phyloP scores from a whole-genome alignment of 37 sponge, comb jelly and placozoan species.

The Halichondria panicea region DNA sequence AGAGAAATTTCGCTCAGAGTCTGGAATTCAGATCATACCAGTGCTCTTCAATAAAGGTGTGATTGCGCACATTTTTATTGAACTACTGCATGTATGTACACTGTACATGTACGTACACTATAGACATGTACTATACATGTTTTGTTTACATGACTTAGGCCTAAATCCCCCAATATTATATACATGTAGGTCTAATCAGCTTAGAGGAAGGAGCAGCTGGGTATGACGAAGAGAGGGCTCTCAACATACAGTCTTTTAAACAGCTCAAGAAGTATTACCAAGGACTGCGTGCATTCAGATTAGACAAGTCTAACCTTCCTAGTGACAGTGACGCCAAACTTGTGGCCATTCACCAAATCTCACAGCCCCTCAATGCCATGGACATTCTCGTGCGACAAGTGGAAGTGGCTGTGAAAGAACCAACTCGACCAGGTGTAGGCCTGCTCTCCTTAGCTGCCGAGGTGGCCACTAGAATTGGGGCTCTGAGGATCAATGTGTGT shows the following conservation, averaged over 20 bases:
- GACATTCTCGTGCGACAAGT: constrained; percentile 54
- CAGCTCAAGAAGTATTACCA: constrained; percentile 51
- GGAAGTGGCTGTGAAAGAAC: constrained; percentile 36
- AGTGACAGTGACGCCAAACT: constrained; percentile 39
- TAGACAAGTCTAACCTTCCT: constrained; percentile 48
- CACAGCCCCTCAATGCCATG: constrained; percentile 70
- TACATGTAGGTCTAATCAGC: constrained; percentile 32
- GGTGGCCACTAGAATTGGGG: constrained; percentile 63
- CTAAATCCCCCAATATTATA: neutral
- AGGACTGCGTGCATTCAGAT: constrained; percentile 36
- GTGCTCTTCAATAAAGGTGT: constrained; percentile 66
- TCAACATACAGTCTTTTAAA: constrained; percentile 37
- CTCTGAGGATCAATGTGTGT: constrained; percentile 56
- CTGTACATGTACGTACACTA: neutral
- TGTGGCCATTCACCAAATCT: constrained; percentile 58
- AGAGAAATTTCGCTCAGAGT: constrained; percentile 6
- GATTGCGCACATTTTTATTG: neutral
- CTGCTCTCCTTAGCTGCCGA: constrained; percentile 71
- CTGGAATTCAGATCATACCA: constrained; percentile 40
- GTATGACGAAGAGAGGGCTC: constrained; percentile 9
- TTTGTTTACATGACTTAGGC: neutral
- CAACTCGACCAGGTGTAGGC: constrained; percentile 48
- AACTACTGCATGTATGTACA: no score
- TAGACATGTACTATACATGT: neutral
- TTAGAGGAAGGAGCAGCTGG: constrained; percentile 8